Percentiles rank a stretch among this genome's conserved stretches.
phyloP scores from a whole-genome alignment of 2,797 vertebrate species.

The Poeciliopsis presidionis region DNA sequence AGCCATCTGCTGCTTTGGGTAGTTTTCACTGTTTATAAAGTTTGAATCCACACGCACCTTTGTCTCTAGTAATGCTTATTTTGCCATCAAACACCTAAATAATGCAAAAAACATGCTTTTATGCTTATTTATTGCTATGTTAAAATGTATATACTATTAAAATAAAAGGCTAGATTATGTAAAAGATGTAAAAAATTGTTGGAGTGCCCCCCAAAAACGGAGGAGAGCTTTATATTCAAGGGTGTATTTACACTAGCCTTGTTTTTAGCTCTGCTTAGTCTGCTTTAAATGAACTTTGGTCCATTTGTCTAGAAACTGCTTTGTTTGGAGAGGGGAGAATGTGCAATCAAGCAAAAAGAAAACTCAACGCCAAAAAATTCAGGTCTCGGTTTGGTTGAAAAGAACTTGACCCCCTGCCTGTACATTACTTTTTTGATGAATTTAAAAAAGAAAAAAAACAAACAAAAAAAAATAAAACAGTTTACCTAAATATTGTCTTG shows the following conservation, averaged over 20 bases:
- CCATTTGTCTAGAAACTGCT: no score
- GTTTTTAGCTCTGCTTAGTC: no score
- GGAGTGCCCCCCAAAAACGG: no score
- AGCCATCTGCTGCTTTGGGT: neutral
- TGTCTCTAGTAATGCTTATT: neutral
- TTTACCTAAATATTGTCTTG: slow-evolving; percentile 37
- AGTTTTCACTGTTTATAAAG: slow-evolving; percentile 9
- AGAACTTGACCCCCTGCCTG: neutral
- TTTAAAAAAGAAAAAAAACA: slow-evolving; percentile 19
- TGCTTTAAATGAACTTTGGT: no score
- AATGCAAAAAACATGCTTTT: neutral
- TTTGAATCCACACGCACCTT: neutral
- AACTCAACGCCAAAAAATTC: no score
- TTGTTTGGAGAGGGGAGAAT: no score
- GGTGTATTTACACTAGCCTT: no score
- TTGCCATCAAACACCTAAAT: neutral
- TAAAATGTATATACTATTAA: neutral
- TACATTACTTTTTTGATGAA: neutral
- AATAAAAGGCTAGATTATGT: neutral
- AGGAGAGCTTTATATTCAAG: no score
- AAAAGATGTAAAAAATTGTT: neutral
- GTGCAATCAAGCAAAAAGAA: no score
- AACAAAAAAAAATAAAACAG: neutral
- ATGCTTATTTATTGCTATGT: neutral
- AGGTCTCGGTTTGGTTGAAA: neutral